A percentile compares a stretch with the other conserved stretches of the same genome.
Conservation (phyloP, 2,113 vertebrate genomes). For the Girardinichthys multiradiatus region DNA sequence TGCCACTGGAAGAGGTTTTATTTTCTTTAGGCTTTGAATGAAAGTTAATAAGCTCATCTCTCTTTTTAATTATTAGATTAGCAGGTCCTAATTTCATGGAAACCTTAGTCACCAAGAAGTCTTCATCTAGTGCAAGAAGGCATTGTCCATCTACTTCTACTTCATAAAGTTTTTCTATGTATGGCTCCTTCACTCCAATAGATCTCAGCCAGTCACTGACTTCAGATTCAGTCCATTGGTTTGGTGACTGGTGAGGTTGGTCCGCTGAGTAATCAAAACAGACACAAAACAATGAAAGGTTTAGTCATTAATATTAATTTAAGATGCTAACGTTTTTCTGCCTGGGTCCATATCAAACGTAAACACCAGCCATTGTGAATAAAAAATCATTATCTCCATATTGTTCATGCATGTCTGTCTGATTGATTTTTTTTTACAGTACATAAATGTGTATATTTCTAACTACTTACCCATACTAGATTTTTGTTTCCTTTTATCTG, state of each 20-base stretch:
- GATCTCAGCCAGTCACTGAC: conserved; percentile 81
- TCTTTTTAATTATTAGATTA: conserved; percentile 74
- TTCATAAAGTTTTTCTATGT: conserved; percentile 70
- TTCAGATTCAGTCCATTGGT: conserved; percentile 80
- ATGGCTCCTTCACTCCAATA: conserved; percentile 75
- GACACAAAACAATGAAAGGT: background rate
- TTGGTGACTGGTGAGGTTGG: conserved; percentile 54
- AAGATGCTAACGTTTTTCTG: no score
- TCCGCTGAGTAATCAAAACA: conserved; percentile 41
- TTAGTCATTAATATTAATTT: background rate
- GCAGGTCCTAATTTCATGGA: conserved; percentile 82
- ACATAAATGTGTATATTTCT: no score
- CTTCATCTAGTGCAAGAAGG: conserved; percentile 69
- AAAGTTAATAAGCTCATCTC: conserved; percentile 67
- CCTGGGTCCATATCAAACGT: no score
- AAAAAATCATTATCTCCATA: no score
- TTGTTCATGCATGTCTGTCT: no score
- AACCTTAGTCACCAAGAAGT: conserved; percentile 72
- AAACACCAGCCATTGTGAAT: no score
- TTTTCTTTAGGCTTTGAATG: background rate
- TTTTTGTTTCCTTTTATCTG: no score
- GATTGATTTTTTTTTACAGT: no score
- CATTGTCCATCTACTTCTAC: conserved; percentile 82
- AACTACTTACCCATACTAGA: no score
- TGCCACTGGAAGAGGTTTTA: conserved; percentile 3